A percentile compares a stretch with the other conserved stretches of the same genome.
phyloP scores from a whole-genome alignment of 37 sponge, comb jelly and placozoan genomes.

The Petrosia ficiformis region DNA sequence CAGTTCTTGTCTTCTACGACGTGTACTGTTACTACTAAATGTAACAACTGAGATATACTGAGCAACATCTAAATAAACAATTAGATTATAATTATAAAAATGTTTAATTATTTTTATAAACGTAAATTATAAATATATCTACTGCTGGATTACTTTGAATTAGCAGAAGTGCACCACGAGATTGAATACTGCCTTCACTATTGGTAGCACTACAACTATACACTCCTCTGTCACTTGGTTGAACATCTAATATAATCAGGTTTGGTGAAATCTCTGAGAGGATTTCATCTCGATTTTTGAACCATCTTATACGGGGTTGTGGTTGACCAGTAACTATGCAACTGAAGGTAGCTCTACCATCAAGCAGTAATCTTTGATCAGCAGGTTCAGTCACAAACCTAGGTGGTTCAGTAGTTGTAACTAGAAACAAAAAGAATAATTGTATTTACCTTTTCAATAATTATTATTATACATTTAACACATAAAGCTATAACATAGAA shows the following conservation, averaged over 20 bases:
- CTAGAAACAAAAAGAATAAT: background rate
- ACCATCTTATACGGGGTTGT: background rate
- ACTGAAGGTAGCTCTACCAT: background rate
- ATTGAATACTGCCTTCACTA: background rate
- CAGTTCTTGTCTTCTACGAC: too few species aligned
- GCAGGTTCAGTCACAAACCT: background rate
- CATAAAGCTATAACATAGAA: too few species aligned
- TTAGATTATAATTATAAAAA: too few species aligned
- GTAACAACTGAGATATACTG: too few species aligned
- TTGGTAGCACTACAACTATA: background rate
- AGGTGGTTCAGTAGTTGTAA: background rate
- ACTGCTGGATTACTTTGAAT: too few species aligned
- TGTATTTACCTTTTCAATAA: background rate
- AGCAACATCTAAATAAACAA: too few species aligned
- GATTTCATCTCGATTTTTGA: background rate
- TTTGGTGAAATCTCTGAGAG: background rate
- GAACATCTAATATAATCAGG: background rate
- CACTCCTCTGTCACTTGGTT: background rate
- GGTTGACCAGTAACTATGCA: background rate
- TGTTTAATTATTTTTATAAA: too few species aligned
- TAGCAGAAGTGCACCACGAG: too few species aligned
- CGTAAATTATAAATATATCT: too few species aligned
- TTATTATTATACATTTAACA: too few species aligned
- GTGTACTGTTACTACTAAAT: too few species aligned
- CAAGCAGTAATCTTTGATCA: background rate